Conservation (phyloP, 2,113 vertebrate genomes). For the Oceanites oceanicus region DNA sequence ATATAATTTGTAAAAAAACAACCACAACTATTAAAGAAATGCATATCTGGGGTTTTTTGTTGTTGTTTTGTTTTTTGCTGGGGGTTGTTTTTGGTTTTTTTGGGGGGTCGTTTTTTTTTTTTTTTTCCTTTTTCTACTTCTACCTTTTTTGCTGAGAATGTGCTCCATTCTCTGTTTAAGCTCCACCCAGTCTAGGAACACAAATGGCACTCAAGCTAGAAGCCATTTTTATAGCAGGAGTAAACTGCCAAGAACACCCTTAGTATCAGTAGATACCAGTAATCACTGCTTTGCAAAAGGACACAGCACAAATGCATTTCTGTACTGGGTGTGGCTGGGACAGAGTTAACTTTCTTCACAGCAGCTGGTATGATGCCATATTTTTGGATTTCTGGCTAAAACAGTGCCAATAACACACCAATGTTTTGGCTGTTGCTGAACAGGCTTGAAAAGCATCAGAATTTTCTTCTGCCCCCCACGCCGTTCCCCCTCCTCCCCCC, state of each 20-base stretch:
- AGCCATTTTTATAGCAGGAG: not conserved
- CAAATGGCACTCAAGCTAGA: not conserved
- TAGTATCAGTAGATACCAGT: not conserved
- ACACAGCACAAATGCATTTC: not conserved
- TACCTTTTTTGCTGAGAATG: not conserved
- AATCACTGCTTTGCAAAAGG: not conserved
- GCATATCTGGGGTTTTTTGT: not conserved
- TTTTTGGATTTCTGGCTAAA: not conserved
- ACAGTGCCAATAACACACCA: not conserved
- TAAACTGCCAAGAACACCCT: not conserved
- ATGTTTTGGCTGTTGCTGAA: not conserved
- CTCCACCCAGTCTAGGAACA: not conserved
- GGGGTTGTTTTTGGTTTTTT: no score
- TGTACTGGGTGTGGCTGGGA: not conserved
- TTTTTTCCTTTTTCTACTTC: not conserved
- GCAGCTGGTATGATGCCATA: not conserved
- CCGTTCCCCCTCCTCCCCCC: no score
- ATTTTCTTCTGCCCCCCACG: not conserved
- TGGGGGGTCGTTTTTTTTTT: no score
- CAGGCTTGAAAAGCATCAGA: not conserved
- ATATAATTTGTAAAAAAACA: not conserved
- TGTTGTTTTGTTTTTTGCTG: not conserved
- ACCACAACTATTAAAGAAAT: not conserved
- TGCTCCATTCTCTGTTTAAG: not conserved
- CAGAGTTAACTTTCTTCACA: not conserved